phyloP scores from a whole-genome alignment of 2,113 vertebrate genomes.

The Plectropomus leopardus region DNA sequence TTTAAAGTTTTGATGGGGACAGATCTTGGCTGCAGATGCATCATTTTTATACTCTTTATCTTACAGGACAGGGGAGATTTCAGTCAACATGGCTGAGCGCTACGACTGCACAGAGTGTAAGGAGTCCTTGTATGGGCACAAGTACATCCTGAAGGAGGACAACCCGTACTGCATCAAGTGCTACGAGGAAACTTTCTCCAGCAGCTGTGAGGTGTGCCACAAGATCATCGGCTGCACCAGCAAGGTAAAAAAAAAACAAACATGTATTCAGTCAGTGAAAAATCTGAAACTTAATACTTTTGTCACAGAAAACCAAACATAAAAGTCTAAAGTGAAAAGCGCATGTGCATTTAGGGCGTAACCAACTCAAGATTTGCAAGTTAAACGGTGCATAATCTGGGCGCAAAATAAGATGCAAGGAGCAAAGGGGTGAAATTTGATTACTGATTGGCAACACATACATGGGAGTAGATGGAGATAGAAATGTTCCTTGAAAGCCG shows the following conservation, averaged over 20 bases:
- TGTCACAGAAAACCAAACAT: too few species aligned
- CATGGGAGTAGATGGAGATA: too few species aligned
- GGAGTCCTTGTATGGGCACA: slow-evolving; percentile 92
- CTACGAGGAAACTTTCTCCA: slow-evolving; percentile 92
- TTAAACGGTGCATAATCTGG: too few species aligned
- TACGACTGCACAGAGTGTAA: slow-evolving; percentile 93
- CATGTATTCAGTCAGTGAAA: too few species aligned
- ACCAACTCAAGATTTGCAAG: too few species aligned
- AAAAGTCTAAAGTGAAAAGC: too few species aligned
- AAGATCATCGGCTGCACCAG: slow-evolving; percentile 92
- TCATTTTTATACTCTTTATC: neutral
- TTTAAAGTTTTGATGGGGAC: accelerated
- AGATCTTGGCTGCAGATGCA: neutral
- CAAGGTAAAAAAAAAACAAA: slow-evolving; percentile 89
- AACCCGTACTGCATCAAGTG: slow-evolving; percentile 92
- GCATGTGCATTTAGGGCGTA: too few species aligned
- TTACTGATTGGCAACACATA: too few species aligned
- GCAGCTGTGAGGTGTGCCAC: slow-evolving; percentile 92
- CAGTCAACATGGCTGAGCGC: slow-evolving; percentile 88
- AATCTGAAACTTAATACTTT: too few species aligned
- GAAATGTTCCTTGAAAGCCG: too few species aligned
- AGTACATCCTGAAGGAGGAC: slow-evolving; percentile 93
- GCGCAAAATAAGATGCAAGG: too few species aligned
- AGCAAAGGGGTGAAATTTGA: too few species aligned
- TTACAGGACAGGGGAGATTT: slow-evolving; percentile 54